Evolutionary conservation across 2,113 vertebrate species (phyloP).

Genomic region (Bagarius yarrelli): DNA sequence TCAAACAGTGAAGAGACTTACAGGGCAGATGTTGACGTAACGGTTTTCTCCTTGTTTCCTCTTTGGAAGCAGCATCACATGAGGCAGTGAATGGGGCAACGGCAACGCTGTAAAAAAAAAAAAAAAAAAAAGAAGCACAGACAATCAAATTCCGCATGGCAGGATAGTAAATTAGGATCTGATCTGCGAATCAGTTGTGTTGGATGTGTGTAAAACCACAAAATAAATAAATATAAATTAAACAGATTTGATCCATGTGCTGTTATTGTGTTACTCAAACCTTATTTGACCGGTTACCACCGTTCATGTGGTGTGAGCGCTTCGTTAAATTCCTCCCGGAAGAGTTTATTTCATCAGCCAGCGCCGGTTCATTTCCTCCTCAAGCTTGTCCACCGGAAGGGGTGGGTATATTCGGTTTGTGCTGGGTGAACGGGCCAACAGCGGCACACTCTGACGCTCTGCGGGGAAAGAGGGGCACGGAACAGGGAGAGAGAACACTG

Average conservation of each 20-base stretch:
- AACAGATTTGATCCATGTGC: too few species aligned
- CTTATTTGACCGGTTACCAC: too few species aligned
- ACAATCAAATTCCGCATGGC: neutral
- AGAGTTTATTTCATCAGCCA: slow-evolving; percentile 99
- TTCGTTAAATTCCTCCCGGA: slow-evolving; percentile 94
- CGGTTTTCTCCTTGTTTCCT: slow-evolving; percentile 99
- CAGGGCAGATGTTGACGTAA: slow-evolving; percentile 98
- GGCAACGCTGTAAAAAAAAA: slow-evolving; percentile 78
- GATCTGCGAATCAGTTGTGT: neutral
- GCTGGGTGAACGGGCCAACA: slow-evolving; percentile 94
- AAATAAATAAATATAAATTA: too few species aligned
- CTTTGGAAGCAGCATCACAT: slow-evolving; percentile 95
- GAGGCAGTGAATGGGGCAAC: slow-evolving; percentile 93
- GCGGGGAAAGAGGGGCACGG: slow-evolving; percentile 46
- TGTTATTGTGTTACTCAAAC: too few species aligned
- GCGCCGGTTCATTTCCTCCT: slow-evolving; percentile 96
- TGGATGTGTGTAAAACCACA: neutral
- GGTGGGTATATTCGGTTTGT: slow-evolving; percentile 98
- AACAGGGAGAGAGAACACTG: slow-evolving; percentile 29
- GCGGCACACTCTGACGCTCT: slow-evolving; percentile 95
- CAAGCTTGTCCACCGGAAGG: slow-evolving; percentile 91
- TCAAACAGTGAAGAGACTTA: slow-evolving; percentile 69
- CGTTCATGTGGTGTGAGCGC: slow-evolving; percentile 7
- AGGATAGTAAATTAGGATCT: neutral
- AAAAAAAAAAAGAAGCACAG: neutral